phyloP scores from a whole-genome alignment of 2,888 invertebrate species.

The Macropis europaea region DNA sequence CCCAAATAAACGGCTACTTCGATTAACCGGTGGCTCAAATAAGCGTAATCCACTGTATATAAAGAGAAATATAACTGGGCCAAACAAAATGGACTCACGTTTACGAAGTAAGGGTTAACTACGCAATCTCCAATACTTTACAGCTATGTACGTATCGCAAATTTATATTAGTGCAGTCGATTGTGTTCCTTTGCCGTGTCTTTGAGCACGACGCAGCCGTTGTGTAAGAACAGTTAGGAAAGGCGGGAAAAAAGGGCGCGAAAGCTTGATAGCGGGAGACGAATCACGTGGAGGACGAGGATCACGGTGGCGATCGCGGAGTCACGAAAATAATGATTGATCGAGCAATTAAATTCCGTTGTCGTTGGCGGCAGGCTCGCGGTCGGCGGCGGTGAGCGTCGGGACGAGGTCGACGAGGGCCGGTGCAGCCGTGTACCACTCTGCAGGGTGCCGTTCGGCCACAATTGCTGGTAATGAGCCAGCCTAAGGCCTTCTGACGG shows the following conservation, averaged over 20 bases:
- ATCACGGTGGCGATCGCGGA: conserved; percentile 57
- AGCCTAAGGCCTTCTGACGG: conserved; percentile 71
- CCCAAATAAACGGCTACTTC: too few relatives aligned
- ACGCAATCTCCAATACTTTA: too few relatives aligned
- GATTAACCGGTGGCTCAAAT: too few relatives aligned
- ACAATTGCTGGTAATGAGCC: conserved; percentile 79
- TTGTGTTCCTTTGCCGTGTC: too few relatives aligned
- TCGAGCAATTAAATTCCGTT: conserved; percentile 78
- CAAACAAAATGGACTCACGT: too few relatives aligned
- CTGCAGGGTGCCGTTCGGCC: conserved; percentile 73
- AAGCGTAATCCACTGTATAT: too few relatives aligned
- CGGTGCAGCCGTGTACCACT: conserved; percentile 63
- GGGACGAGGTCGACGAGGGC: conserved; percentile 57
- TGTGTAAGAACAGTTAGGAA: too few relatives aligned
- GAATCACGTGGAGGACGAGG: background rate
- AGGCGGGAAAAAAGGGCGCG: background rate
- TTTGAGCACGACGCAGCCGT: too few relatives aligned
- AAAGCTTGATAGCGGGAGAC: background rate
- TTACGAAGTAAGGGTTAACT: too few relatives aligned
- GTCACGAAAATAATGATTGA: conserved; percentile 75
- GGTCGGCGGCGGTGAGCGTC: conserved; percentile 47
- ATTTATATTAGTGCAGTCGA: too few relatives aligned
- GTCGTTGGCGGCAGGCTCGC: conserved; percentile 69
- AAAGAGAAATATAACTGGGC: too few relatives aligned
- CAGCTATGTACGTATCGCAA: too few relatives aligned